phyloP scores from a whole-genome alignment of 2,113 vertebrate genomes.

The Acrocephalus arundinaceus region DNA sequence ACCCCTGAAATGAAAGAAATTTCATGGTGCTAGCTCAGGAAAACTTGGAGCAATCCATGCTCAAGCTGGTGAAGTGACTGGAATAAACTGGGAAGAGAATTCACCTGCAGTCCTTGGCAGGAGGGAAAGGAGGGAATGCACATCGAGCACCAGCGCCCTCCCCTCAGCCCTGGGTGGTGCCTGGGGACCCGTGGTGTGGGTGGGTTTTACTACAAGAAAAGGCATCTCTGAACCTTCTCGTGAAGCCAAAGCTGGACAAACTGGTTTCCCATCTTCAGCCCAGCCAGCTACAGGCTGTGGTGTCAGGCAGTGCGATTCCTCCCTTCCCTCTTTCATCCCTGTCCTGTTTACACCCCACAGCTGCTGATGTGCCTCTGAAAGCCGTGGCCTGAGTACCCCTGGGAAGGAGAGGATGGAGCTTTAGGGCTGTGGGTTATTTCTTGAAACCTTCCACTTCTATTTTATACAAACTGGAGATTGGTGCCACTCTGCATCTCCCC shows the following conservation, averaged over 20 bases:
- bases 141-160: rapidly evolving
- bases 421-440: neutral
- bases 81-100: neutral
- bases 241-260: neutral
- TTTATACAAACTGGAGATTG: neutral
- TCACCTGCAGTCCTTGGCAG: neutral
- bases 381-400: rapidly evolving
- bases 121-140: neutral
- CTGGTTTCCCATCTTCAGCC: neutral
- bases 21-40: neutral
- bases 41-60: neutral
- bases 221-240: neutral
- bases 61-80: neutral
- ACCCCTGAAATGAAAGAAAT: neutral
- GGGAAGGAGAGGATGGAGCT: neutral
- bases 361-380: neutral
- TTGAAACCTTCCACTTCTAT: neutral
- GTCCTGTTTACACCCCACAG: neutral
- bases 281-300: neutral
- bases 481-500: neutral
- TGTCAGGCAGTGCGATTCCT: neutral
- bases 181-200: rapidly evolving
- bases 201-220: neutral
- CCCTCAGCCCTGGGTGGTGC: neutral
- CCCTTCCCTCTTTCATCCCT: neutral